These are phyloP conservation scores for Maniola hyperantus DNA, from an alignment of 2,888 invertebrate genomes.

Conservation along the genomic window DNA sequence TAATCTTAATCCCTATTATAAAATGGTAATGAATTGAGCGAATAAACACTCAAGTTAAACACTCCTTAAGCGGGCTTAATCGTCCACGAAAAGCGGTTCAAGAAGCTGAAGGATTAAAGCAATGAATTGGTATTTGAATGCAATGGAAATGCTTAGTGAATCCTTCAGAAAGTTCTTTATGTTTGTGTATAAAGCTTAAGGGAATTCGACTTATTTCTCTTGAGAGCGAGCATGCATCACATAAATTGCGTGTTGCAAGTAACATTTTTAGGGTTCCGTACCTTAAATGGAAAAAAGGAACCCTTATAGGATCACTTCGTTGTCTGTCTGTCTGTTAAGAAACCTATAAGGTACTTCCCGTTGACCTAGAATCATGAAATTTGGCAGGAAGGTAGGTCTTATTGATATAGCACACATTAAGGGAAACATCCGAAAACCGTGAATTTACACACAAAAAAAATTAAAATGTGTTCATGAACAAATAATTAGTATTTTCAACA, in stretches of 20 bases:
- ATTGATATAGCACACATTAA: too few species aligned
- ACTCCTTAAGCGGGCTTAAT: conserved; percentile 31
- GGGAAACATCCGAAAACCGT: too few species aligned
- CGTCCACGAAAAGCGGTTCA: conserved; percentile 34
- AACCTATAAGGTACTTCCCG: too few species aligned
- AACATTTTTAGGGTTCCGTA: too few species aligned
- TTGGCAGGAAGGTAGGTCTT: too few species aligned
- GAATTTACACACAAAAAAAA: too few species aligned
- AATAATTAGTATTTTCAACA: too few species aligned
- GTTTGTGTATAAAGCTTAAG: conserved; percentile 25
- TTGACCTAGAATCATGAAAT: too few species aligned
- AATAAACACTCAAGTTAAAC: conserved; percentile 25
- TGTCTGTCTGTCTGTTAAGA: too few species aligned
- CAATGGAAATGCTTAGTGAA: conserved; percentile 35
- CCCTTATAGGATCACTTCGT: too few species aligned
- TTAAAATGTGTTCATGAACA: too few species aligned
- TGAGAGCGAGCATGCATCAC: conserved; percentile 25
- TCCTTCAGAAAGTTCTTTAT: conserved; percentile 34
- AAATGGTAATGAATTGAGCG: conserved; percentile 18
- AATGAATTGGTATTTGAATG: conserved; percentile 37
- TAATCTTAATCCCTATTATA: background rate
- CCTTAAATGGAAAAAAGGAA: too few species aligned
- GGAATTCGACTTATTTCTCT: conserved; percentile 27
- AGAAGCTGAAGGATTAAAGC: conserved; percentile 34
- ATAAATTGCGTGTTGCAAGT: conserved; percentile 25